Base-by-base conservation (phyloP, 2,113 vertebrate genomes). In the Otis tarda region DNA sequence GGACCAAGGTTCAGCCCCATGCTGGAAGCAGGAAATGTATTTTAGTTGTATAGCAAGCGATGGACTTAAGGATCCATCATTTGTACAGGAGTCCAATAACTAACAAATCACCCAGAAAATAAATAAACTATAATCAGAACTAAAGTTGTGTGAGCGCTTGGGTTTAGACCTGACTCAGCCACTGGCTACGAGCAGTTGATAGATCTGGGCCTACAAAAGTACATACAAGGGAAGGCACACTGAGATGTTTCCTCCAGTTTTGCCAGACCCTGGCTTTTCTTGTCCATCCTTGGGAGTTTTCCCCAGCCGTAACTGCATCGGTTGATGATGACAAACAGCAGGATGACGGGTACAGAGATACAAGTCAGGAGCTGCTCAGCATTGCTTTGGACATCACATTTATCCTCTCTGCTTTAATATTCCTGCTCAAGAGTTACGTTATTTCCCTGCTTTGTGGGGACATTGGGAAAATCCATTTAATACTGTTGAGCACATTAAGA, bases 401-500 rank as follows among this genome's bases (percentile, higher is more conserved):
- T 87, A 87, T 85, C 49, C 81, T 82, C 74, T 75, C 65, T 25
- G 30, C 69, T 89, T 87, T 89, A 89, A 91, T 84, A 82, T 56
- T 87, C 28, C 71, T 88, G 37, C 70, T 94, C 65, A 88, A 85
- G 81, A 76, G 49, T 76, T 85, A 80, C 31, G 82, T 85, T 90
- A 77, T 77, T 93, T 86, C 50, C 43, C 82, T 0, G 1, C 50
- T 90, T 93, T 90, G 67, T 23, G 1, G 69, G 85, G 78, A 87
- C 4, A 4, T 91, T 83, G 60, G 53, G 59, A 75, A 87, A 94
- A 94, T 86, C 84, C 82, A 94, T 96, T 91, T 91, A 86, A 91
- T 80, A 74, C 59, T 63, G 63, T 59, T 90, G 90, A 86, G 67
- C 75, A 93, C 84, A 92, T 97, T 85, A 96, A 93, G 92, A 83